Conservation (phyloP, 2,888 invertebrate genomes). For the Augiades crinisus region DNA sequence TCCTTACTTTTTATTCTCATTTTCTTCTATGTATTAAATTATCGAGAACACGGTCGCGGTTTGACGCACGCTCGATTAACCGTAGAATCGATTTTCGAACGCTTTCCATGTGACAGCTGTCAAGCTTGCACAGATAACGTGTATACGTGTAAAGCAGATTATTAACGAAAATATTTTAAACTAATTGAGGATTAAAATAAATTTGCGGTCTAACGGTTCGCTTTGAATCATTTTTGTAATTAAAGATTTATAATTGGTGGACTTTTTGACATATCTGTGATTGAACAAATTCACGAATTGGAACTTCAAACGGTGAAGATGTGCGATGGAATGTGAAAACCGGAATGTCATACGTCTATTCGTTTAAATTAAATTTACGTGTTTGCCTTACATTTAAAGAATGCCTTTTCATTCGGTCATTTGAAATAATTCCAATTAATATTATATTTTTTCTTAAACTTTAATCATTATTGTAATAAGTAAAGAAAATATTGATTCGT, state of each 20-base stretch:
- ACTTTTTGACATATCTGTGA: background rate
- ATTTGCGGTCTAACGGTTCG: conserved; percentile 1
- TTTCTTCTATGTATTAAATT: conserved; percentile 60
- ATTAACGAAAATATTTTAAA: conserved; percentile 3
- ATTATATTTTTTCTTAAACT: too few species aligned
- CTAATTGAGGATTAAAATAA: conserved; percentile 8
- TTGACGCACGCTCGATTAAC: conserved; percentile 43
- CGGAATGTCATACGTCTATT: background rate
- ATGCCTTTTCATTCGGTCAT: too few species aligned
- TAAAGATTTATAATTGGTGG: conserved; percentile 3
- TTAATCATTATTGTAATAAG: too few species aligned
- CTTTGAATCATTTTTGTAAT: background rate
- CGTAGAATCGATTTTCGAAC: conserved; percentile 33
- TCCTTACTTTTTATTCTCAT: conserved; percentile 61
- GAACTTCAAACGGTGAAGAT: conserved; percentile 8
- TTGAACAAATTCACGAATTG: conserved; percentile 9
- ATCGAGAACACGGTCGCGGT: conserved; percentile 53
- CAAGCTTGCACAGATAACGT: conserved; percentile 18
- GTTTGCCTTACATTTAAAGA: too few species aligned
- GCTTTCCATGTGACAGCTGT: conserved; percentile 22
- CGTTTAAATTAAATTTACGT: too few species aligned
- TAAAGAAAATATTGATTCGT: conserved; percentile 24
- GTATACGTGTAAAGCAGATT: background rate
- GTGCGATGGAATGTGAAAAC: conserved; percentile 8
- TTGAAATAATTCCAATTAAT: too few species aligned